phyloP scores from a whole-genome alignment of 1,140 invertebrate species.

The Laupala kohalensis region DNA sequence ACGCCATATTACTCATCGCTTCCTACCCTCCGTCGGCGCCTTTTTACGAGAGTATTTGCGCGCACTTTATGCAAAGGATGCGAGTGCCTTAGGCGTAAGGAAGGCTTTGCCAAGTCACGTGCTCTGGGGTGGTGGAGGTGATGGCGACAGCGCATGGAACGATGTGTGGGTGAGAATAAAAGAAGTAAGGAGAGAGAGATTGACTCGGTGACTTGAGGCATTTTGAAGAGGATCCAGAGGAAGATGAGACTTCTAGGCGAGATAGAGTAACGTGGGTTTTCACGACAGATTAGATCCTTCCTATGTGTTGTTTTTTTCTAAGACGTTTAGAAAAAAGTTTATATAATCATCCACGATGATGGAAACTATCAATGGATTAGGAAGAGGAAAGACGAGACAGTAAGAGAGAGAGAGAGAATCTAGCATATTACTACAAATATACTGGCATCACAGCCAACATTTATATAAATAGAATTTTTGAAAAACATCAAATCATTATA shows the following conservation, averaged over 20 bases:
- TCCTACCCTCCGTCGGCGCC: neutral
- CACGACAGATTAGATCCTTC: too few species aligned
- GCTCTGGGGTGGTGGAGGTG: neutral
- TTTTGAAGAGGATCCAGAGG: neutral
- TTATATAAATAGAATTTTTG: too few species aligned
- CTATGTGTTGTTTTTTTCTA: too few species aligned
- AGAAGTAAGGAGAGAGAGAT: neutral
- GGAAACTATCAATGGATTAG: too few species aligned
- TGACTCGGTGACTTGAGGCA: neutral
- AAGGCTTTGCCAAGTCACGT: neutral
- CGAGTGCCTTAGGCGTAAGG: neutral
- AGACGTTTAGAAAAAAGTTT: too few species aligned
- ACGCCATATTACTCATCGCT: neutral
- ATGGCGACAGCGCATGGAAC: neutral
- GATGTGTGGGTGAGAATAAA: neutral
- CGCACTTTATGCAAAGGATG: neutral
- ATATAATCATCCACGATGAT: too few species aligned
- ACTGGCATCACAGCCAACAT: too few species aligned
- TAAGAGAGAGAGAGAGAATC: neutral
- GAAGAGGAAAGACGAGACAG: neutral
- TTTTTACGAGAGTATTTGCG: neutral
- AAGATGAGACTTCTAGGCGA: neutral
- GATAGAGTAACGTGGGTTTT: neutral
- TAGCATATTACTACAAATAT: too few species aligned
- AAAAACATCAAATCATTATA: too few species aligned